These are phyloP conservation scores for Osmerus mordax DNA, from an alignment of 2,113 vertebrate genomes.

Conservation along the genomic window DNA sequence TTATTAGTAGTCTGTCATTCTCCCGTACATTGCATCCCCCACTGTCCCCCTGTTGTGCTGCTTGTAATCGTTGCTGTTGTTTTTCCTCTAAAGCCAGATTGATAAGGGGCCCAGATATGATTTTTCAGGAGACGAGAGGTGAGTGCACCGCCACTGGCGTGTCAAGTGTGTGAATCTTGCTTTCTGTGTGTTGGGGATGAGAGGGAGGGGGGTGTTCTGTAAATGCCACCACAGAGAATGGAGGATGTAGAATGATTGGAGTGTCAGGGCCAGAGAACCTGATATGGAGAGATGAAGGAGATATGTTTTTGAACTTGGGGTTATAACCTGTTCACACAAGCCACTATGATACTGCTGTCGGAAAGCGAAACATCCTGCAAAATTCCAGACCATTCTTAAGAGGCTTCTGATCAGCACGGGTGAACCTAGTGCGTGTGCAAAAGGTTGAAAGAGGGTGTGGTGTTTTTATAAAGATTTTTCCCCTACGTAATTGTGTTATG, in stretches of 20 bases:
- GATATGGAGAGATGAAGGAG: background rate
- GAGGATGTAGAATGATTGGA: background rate
- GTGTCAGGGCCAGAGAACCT: background rate
- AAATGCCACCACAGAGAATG: background rate
- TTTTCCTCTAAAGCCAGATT: constrained; percentile 74
- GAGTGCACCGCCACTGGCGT: constrained; percentile 62
- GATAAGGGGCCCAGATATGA: constrained; percentile 72
- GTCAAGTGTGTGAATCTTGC: constrained; percentile 42
- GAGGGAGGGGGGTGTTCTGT: background rate
- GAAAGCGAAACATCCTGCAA: background rate
- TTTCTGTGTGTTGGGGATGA: constrained; percentile 24
- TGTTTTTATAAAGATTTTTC: background rate
- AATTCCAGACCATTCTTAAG: background rate
- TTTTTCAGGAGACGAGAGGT: constrained; percentile 70
- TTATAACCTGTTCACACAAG: constrained; percentile 3
- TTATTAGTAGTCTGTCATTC: constrained; percentile 18
- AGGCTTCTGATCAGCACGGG: background rate
- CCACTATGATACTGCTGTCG: background rate
- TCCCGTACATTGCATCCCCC: constrained; percentile 33
- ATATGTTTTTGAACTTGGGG: background rate
- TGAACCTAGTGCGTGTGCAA: background rate
- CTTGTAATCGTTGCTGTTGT: constrained; percentile 71
- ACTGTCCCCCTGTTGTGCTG: constrained; percentile 40
- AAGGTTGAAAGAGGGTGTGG: background rate
- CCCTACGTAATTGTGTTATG: background rate